Percentiles rank a stretch among this genome's conserved stretches.
These are phyloP conservation scores for Rhinatrema bivittatum DNA, from an alignment of 2,797 vertebrate genomes.

Conservation along the genomic window DNA sequence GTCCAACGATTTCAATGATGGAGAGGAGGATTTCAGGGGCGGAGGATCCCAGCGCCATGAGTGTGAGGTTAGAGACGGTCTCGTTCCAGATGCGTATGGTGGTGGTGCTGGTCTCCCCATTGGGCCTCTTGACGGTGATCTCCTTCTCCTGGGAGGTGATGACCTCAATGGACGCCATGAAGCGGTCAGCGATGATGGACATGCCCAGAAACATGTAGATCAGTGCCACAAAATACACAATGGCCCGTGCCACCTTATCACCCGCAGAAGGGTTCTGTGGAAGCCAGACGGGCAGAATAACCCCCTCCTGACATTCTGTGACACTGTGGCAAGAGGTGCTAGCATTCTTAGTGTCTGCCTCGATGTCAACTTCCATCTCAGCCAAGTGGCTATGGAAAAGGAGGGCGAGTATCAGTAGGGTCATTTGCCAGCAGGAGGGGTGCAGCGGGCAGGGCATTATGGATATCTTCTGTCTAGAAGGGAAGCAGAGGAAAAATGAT, in stretches of 20 bases:
- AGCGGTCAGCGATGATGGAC: conserved; percentile 77
- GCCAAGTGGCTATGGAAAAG: no score
- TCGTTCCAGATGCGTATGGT: conserved; percentile 78
- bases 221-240: conserved; percentile 74
- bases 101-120: conserved; percentile 70
- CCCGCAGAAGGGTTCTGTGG: conserved; percentile 75
- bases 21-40: conserved; percentile 76
- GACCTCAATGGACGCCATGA: conserved; percentile 82
- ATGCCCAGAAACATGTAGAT: conserved; percentile 82
- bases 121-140: conserved; percentile 66
- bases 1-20: conserved; percentile 76
- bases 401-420: background rate
- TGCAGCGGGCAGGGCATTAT: no score
- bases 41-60: conserved; percentile 75
- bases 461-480: no score
- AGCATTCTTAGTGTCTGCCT: background rate
- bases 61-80: conserved; percentile 74
- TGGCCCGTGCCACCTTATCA: conserved; percentile 73
- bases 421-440: rapidly evolving
- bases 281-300: conserved; percentile 72
- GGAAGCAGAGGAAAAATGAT: no score
- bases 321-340: background rate
- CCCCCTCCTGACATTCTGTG: conserved; percentile 55
- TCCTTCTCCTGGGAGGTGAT: conserved; percentile 78
- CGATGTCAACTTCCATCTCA: background rate